A percentile compares a stretch with the other conserved stretches of the same genome.
Evolutionary conservation across 35 echinoderm and acorn worm species (phyloP).

Genomic region (Apostichopus californicus): DNA sequence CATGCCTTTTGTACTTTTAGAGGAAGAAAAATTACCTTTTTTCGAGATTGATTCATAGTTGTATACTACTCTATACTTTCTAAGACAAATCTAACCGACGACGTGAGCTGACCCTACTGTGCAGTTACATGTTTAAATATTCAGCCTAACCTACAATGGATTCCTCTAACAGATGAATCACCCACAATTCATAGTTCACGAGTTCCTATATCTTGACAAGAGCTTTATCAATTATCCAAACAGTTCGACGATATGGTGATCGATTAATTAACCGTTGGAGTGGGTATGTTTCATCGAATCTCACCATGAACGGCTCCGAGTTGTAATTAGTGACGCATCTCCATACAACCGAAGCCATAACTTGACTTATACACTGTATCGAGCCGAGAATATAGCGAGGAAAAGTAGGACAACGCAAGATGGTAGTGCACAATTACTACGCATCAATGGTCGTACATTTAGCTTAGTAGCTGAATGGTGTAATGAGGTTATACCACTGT

Average conservation of each 20-base stretch:
- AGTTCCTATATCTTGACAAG: neutral
- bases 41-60: no score
- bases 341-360: neutral
- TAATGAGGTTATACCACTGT: constrained; percentile 39
- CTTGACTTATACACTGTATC: constrained; percentile 24
- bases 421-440: constrained; percentile 19
- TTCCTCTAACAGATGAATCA: neutral
- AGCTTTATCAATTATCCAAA: neutral
- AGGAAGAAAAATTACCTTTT: no score
- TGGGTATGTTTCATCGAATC: constrained; percentile 9
- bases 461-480: constrained; percentile 12
- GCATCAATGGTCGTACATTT: constrained; percentile 42
- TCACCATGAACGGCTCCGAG: neutral
- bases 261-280: constrained; percentile 23
- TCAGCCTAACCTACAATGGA: neutral
- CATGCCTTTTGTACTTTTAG: no score
- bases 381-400: constrained; percentile 3
- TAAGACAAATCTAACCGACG: no score
- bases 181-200: neutral
- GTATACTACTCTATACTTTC: no score
- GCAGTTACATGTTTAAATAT: no score
- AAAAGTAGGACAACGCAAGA: neutral
- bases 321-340: constrained; percentile 14
- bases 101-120: no score
- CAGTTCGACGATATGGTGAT: neutral